Conservation (phyloP, 1,140 invertebrate genomes). For the Temnothorax nylanderi region DNA sequence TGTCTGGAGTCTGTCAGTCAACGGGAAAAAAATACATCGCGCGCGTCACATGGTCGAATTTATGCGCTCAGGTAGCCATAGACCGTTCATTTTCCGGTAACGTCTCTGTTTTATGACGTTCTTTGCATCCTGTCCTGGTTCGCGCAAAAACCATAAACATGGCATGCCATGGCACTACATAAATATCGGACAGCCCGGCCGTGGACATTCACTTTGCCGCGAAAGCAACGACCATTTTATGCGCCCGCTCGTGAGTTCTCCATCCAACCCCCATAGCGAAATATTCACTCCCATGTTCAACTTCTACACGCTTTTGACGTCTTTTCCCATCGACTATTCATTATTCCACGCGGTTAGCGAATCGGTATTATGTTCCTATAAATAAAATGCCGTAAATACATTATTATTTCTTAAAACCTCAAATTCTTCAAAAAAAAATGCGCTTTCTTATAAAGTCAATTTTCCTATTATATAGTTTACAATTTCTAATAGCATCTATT, state of each 20-base stretch:
- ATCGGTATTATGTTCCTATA: neutral
- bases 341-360: neutral
- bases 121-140: conserved; percentile 76
- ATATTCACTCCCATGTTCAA: neutral
- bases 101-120: conserved; percentile 79
- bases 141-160: conserved; percentile 82
- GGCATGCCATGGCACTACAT: conserved; percentile 75
- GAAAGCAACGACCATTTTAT: conserved; percentile 61
- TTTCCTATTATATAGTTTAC: neutral
- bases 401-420: conserved; percentile 15
- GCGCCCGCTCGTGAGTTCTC: conserved; percentile 23
- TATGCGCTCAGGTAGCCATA: conserved; percentile 73
- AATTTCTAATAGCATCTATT: neutral
- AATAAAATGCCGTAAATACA: neutral
- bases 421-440: neutral
- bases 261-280: conserved; percentile 9
- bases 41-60: conserved; percentile 70
- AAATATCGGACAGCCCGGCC: conserved; percentile 67
- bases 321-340: neutral
- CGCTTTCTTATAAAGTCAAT: neutral
- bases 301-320: neutral
- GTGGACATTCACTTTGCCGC: conserved; percentile 69
- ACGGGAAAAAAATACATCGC: conserved; percentile 34
- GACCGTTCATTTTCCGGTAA: conserved; percentile 78
- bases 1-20: neutral